These are phyloP conservation scores for Intellagama lesueurii DNA, from an alignment of 2,797 vertebrate genomes.

Conservation along the genomic window DNA sequence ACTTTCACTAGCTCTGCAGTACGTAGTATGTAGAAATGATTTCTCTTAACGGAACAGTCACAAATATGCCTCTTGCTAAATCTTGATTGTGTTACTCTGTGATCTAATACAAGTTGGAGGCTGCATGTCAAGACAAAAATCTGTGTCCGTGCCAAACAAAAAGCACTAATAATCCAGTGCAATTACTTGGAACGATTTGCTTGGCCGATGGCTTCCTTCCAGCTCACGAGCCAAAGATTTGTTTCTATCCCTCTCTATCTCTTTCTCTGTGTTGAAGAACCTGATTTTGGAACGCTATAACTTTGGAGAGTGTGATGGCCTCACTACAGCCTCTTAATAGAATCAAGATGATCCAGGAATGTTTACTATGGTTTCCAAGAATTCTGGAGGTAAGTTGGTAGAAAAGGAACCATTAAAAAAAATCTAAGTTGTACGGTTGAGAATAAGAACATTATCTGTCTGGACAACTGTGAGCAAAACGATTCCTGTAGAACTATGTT, in stretches of 20 bases:
- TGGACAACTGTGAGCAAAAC: not conserved
- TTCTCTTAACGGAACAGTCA: not conserved
- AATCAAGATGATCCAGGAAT: slow-evolving; percentile 25
- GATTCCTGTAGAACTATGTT: not conserved
- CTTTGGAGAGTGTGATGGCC: not conserved
- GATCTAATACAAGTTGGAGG: not conserved
- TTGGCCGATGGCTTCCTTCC: not conserved
- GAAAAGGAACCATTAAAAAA: slow-evolving; percentile 14
- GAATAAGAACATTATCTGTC: not conserved
- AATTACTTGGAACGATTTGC: not conserved
- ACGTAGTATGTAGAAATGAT: not conserved
- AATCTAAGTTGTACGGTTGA: not conserved
- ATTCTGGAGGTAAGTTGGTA: slow-evolving; percentile 12
- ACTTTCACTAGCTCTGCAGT: not conserved
- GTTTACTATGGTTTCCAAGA: not conserved
- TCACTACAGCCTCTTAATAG: slow-evolving; percentile 3
- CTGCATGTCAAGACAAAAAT: slow-evolving; percentile 1
- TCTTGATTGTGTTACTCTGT: not conserved
- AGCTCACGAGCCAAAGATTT: not conserved
- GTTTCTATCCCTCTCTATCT: not conserved
- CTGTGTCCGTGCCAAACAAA: not conserved
- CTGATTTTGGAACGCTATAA: not conserved
- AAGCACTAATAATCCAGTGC: slow-evolving; percentile 2
- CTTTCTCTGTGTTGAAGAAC: not conserved
- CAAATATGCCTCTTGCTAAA: not conserved